Percentiles rank a stretch among this genome's conserved stretches.
These are phyloP conservation scores for Onthophagus taurus DNA, from an alignment of 1,140 invertebrate genomes.

Conservation along the genomic window DNA sequence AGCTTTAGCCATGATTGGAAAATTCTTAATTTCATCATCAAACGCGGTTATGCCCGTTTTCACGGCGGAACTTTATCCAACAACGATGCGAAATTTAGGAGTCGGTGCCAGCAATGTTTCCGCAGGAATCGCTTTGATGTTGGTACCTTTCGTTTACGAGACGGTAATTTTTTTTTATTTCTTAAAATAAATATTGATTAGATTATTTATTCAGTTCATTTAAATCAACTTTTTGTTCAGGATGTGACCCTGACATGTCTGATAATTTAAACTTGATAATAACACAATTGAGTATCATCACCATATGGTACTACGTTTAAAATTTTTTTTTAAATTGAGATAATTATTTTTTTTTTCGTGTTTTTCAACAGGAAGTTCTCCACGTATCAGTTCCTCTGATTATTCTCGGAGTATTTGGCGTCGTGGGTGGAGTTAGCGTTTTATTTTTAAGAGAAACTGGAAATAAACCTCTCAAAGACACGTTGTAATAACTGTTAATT, in stretches of 20 bases:
- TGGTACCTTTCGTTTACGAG: slow-evolving; percentile 63
- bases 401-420: slow-evolving; percentile 49
- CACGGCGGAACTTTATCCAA: slow-evolving; percentile 64
- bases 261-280: too few relatives aligned
- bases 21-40: slow-evolving; percentile 58
- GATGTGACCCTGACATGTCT: too few relatives aligned
- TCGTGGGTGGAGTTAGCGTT: slow-evolving; percentile 51
- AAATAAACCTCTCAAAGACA: slow-evolving; percentile 28
- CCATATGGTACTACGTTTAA: too few relatives aligned
- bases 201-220: too few relatives aligned
- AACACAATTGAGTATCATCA: too few relatives aligned
- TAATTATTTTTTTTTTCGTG: too few relatives aligned
- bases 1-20: slow-evolving; percentile 42
- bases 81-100: slow-evolving; percentile 60
- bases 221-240: too few relatives aligned
- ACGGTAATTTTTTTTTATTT: slow-evolving; percentile 46
- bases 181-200: too few relatives aligned
- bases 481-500: slow-evolving; percentile 17
- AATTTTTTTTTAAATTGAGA: too few relatives aligned
- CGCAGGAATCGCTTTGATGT: slow-evolving; percentile 56
- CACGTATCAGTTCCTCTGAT: slow-evolving; percentile 49
- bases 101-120: slow-evolving; percentile 61
- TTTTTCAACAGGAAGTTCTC: slow-evolving; percentile 28
- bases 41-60: slow-evolving; percentile 65
- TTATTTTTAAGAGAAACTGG: slow-evolving; percentile 50